phyloP scores from a whole-genome alignment of 2,797 vertebrate species.

The Sebastiscus albofasciatus region DNA sequence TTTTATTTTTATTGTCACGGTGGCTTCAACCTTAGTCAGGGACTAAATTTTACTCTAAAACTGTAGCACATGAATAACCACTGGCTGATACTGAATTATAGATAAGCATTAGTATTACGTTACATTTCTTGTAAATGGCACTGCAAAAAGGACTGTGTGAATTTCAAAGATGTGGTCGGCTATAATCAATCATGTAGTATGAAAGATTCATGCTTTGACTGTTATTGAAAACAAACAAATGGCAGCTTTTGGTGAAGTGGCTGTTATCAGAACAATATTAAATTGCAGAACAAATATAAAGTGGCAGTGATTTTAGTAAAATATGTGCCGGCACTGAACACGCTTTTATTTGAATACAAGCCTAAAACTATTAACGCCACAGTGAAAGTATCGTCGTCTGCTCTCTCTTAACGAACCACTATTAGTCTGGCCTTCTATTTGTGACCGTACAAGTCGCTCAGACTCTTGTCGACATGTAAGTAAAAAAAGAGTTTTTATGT shows the following conservation, averaged over 20 bases:
- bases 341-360: slow-evolving; percentile 59
- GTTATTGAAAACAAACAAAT: slow-evolving; percentile 65
- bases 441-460: slow-evolving; percentile 71
- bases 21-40: slow-evolving; percentile 65
- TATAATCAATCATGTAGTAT: slow-evolving; percentile 54
- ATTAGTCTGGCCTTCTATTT: slow-evolving; percentile 70
- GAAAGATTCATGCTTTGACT: slow-evolving; percentile 70
- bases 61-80: slow-evolving; percentile 75
- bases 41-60: slow-evolving; percentile 55
- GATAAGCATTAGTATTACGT: slow-evolving; percentile 54
- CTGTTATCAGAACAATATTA: slow-evolving; percentile 64
- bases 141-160: slow-evolving; percentile 45
- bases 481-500: slow-evolving; percentile 70
- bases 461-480: slow-evolving; percentile 74
- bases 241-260: slow-evolving; percentile 67
- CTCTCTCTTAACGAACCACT: slow-evolving; percentile 70
- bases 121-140: slow-evolving; percentile 57
- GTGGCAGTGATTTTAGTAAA: slow-evolving; percentile 56
- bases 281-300: slow-evolving; percentile 55
- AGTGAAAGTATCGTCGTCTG: slow-evolving; percentile 61
- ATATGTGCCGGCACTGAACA: slow-evolving; percentile 59
- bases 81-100: slow-evolving; percentile 60
- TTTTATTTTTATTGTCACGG: slow-evolving; percentile 36
- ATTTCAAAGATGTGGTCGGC: slow-evolving; percentile 45
- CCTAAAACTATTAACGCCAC: slow-evolving; percentile 62